phyloP scores from a whole-genome alignment of 2,888 invertebrate species.

The Stenodera caucasica region DNA sequence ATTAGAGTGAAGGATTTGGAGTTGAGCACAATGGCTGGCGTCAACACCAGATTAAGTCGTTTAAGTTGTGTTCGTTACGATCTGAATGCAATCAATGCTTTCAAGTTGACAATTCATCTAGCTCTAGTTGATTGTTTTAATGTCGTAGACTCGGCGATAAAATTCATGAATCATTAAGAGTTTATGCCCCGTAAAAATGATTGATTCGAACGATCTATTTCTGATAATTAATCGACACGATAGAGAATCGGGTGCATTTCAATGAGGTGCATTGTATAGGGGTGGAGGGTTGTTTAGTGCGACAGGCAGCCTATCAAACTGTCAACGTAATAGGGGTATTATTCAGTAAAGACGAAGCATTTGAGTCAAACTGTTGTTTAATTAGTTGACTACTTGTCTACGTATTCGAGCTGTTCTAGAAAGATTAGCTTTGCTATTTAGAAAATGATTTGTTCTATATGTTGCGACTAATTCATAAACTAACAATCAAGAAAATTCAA shows the following conservation, averaged over 20 bases:
- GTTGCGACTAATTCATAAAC: no score
- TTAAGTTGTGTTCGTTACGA: constrained; percentile 26
- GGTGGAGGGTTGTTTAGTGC: not conserved
- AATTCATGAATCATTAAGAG: no score
- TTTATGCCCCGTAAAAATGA: no score
- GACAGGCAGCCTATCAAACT: not conserved
- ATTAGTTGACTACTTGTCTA: not conserved
- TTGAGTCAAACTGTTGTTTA: constrained; percentile 3
- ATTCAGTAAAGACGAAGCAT: constrained; percentile 1
- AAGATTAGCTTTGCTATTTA: not conserved
- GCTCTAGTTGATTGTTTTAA: constrained; percentile 20
- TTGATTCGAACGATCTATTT: not conserved
- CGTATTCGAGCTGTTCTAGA: not conserved
- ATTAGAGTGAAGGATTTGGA: not conserved
- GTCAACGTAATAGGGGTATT: constrained; percentile 1
- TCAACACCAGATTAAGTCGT: constrained; percentile 28
- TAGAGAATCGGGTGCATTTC: not conserved
- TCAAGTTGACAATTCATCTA: constrained; percentile 26
- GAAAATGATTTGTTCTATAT: not conserved
- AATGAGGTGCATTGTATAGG: not conserved
- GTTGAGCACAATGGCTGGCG: constrained; percentile 24
- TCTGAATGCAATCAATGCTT: constrained; percentile 27
- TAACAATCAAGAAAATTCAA: no score
- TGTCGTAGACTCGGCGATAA: no score
- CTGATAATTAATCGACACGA: not conserved